Percentiles rank a stretch among this genome's conserved stretches.
Evolutionary conservation across 2,888 invertebrate species (phyloP).

Genomic region (Drosophila paramelanica): DNA sequence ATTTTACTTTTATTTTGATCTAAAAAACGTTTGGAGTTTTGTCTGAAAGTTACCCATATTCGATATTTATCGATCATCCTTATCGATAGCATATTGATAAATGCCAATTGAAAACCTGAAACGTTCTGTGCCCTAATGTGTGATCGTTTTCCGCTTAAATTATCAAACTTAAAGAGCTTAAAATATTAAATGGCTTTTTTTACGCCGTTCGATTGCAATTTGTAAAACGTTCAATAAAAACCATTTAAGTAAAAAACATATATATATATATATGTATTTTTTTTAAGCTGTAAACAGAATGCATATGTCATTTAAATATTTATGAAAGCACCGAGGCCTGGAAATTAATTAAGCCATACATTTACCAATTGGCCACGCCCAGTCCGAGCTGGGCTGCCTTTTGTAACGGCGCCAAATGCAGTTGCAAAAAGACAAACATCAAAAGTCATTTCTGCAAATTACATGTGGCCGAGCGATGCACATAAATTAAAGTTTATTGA

Average conservation of each 20-base stretch:
- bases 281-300: slow-evolving; percentile 5
- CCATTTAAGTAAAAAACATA: slow-evolving; percentile 1
- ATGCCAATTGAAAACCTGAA: no score
- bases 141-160: not conserved
- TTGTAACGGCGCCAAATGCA: not conserved
- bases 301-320: slow-evolving; percentile 60
- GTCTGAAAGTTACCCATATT: no score
- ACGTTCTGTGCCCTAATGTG: no score
- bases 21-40: not conserved
- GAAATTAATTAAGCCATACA: slow-evolving; percentile 72
- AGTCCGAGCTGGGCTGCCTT: not conserved
- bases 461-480: slow-evolving; percentile 47
- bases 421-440: slow-evolving; percentile 40
- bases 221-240: slow-evolving; percentile 2
- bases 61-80: no score
- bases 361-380: slow-evolving; percentile 54
- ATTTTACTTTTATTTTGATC: not conserved
- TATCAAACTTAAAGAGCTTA: not conserved
- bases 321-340: slow-evolving; percentile 54
- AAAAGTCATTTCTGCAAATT: slow-evolving; percentile 77
- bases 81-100: no score
- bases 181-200: not conserved
- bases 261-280: not conserved
- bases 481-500: slow-evolving; percentile 72
- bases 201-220: not conserved